Evolutionary conservation across 2,113 vertebrate genomes (phyloP).

Genomic region (Scortum barcoo): DNA sequence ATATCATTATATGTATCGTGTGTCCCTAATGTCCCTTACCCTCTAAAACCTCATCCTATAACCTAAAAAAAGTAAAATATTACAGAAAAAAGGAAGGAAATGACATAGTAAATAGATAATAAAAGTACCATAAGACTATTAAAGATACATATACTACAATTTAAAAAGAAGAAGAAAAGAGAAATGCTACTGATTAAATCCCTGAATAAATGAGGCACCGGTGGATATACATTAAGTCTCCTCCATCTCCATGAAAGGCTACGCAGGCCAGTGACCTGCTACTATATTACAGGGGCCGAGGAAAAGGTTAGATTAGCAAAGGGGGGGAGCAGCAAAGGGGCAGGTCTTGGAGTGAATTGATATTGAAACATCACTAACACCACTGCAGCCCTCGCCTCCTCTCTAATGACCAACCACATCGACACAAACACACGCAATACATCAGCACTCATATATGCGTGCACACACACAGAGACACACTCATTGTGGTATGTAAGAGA

Average conservation of each 20-base stretch:
- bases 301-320: constrained; percentile 49
- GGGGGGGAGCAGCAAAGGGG: constrained; percentile 26
- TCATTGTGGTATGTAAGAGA: constrained; percentile 38
- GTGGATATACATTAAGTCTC: constrained; percentile 1
- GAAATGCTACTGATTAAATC: background rate
- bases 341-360: constrained; percentile 44
- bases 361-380: constrained; percentile 54
- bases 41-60: background rate
- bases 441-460: background rate
- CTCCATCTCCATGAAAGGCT: constrained; percentile 26
- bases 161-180: background rate
- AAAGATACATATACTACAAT: background rate
- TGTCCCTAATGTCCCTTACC: no score
- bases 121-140: background rate
- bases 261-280: constrained; percentile 28
- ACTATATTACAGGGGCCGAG: constrained; percentile 43
- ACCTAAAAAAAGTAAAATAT: background rate
- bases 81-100: background rate
- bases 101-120: background rate
- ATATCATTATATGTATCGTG: background rate
- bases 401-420: constrained; percentile 47
- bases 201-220: constrained; percentile 9
- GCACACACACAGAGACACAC: constrained; percentile 17
- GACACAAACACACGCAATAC: constrained; percentile 4
- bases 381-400: constrained; percentile 29